Evolutionary conservation across 2,888 invertebrate species (phyloP).

Genomic region (Habroteleia sp.): DNA sequence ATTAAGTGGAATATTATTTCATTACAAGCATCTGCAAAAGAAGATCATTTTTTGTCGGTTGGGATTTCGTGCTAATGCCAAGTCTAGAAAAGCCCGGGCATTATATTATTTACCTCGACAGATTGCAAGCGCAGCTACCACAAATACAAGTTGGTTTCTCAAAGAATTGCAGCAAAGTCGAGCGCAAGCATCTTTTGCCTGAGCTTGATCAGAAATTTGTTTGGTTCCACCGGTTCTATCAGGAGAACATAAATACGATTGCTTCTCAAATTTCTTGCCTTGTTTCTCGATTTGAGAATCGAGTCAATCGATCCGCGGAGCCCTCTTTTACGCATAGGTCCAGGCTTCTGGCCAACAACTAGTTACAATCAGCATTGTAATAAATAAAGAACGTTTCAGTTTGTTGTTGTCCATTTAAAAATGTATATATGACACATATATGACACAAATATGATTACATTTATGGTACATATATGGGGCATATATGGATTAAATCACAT

Average conservation of each 20-base stretch:
- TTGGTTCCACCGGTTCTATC: slow-evolving; percentile 31
- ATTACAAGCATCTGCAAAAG: slow-evolving; percentile 44
- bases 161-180: slow-evolving; percentile 46
- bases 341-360: slow-evolving; percentile 19
- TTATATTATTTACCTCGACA: slow-evolving; percentile 57
- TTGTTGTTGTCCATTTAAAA: neutral
- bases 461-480: too few species aligned
- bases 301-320: slow-evolving; percentile 64
- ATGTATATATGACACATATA: neutral
- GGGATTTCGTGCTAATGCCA: slow-evolving; percentile 34
- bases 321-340: slow-evolving; percentile 35
- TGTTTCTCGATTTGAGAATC: slow-evolving; percentile 56
- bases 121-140: slow-evolving; percentile 50
- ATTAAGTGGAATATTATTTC: slow-evolving; percentile 46
- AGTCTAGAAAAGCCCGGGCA: slow-evolving; percentile 31
- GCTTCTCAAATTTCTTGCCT: slow-evolving; percentile 71
- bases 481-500: too few species aligned
- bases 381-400: slow-evolving; percentile 25
- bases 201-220: slow-evolving; percentile 43
- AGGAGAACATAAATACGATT: slow-evolving; percentile 73
- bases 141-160: slow-evolving; percentile 45
- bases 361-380: slow-evolving; percentile 20
- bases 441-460: too few species aligned
- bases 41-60: slow-evolving; percentile 27
- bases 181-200: slow-evolving; percentile 28